Evolutionary conservation across 2,113 vertebrate species (phyloP), one percentile per base, ranked within the genome.

Genomic region (Scatophagus argus): DNA sequence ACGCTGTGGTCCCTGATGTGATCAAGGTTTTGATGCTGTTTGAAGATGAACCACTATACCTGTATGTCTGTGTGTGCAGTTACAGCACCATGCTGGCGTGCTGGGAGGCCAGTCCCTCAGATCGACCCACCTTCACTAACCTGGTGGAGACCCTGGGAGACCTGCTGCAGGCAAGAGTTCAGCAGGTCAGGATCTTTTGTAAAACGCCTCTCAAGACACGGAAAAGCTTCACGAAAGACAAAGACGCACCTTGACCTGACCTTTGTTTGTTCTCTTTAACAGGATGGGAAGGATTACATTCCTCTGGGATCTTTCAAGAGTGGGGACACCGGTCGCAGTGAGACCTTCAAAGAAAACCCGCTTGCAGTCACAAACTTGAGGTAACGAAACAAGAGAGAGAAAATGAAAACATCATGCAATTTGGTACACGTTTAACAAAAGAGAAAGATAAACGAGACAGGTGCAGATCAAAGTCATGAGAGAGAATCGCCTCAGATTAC

Each of bases 51-150:
- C 59, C 38, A 21, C 23, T 29, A 19, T 1, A 29, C 19, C 17
- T 64, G 71, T 44, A 14, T 84, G 49, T 79, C 54, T 83, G 65
- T 80, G 29, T 77, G 79, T 74, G 6, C 89, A 99, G 98, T 63
- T 99, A 99, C 75, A 95, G 95, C 87, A 97, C 95, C 65, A 99
- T 99, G 97, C 79, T 98, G 89, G 93, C 95, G 51, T 99, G 98
- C 84, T 99, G 98, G 98, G 95, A 92, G 81, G 93, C 88, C 34
- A 92, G 94, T 39, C 96, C 97, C 5, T 91, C 92, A 0, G 87
- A 96, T 55, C 94, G 98, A 81, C 98, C 98, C 36, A 91, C 94
- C 43, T 99, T 99, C 93, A 93, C 93, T 0, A 86, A 95, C 83
- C 92, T 99, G 23, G 96, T 97, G 87, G 92, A 94, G 83, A 96